Conservation (phyloP, 2,888 invertebrate genomes). For the Ophioninae sp. region DNA sequence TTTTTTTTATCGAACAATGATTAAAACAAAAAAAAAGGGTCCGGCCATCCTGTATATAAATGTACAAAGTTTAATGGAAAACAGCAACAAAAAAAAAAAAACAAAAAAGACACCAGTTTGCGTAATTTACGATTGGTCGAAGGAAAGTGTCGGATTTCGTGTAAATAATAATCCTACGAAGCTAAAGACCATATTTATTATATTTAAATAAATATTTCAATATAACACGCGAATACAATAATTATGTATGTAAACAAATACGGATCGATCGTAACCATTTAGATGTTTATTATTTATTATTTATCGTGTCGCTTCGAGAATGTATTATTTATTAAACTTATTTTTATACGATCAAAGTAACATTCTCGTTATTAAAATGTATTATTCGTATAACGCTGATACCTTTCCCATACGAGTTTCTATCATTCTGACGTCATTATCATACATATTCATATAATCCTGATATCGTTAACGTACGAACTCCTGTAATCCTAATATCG, state of each 20-base stretch:
- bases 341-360: slow-evolving; percentile 74
- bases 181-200: slow-evolving; percentile 47
- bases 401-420: not conserved
- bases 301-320: slow-evolving; percentile 72
- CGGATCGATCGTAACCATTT: slow-evolving; percentile 57
- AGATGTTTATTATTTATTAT: slow-evolving; percentile 69
- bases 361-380: not conserved
- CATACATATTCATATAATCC: too few relatives aligned
- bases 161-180: slow-evolving; percentile 56
- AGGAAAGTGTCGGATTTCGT: slow-evolving; percentile 44
- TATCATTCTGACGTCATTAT: not conserved
- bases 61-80: slow-evolving; percentile 57
- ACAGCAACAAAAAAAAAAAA: slow-evolving; percentile 8
- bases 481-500: too few relatives aligned
- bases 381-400: not conserved
- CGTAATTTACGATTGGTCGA: slow-evolving; percentile 34
- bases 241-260: slow-evolving; percentile 45
- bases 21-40: not conserved
- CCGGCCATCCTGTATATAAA: slow-evolving; percentile 52
- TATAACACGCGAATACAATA: slow-evolving; percentile 48
- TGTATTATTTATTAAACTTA: slow-evolving; percentile 79
- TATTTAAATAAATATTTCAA: slow-evolving; percentile 59
- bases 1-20: not conserved
- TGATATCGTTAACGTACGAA: too few relatives aligned
- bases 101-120: slow-evolving; percentile 7